These are phyloP conservation scores for Anthonomus grandis DNA, from an alignment of 1,140 invertebrate species.

Conservation along the genomic window DNA sequence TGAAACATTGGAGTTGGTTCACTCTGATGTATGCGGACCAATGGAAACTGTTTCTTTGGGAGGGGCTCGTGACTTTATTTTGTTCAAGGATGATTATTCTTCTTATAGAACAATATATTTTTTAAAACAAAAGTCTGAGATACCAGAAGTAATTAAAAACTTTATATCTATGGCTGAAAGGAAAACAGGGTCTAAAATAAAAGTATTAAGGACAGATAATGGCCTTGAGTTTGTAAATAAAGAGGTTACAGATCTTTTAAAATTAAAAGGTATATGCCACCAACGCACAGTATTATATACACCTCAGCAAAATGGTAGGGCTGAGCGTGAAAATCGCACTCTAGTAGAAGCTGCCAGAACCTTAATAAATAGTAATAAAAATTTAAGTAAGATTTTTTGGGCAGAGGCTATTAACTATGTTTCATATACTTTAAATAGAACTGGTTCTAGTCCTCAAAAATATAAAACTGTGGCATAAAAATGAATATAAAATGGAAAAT, in stretches of 20 bases:
- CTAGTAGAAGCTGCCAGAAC: conserved; percentile 46
- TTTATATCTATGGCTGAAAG: conserved; percentile 7
- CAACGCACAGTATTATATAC: conserved; percentile 39
- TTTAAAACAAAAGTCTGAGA: conserved; percentile 47
- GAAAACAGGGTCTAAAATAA: conserved; percentile 22
- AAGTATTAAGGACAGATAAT: conserved; percentile 34
- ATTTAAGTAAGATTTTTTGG: conserved; percentile 48
- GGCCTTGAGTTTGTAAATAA: conserved; percentile 37
- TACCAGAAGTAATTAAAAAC: conserved; percentile 39
- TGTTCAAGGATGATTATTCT: conserved; percentile 49
- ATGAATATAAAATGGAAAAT: too few species aligned
- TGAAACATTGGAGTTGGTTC: conserved; percentile 41
- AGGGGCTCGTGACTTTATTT: conserved; percentile 48
- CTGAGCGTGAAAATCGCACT: conserved; percentile 48
- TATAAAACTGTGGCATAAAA: too few species aligned
- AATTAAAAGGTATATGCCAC: conserved; percentile 29
- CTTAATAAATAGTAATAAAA: conserved; percentile 38
- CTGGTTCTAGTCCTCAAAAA: conserved; percentile 20
- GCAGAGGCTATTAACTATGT: conserved; percentile 50
- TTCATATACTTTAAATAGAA: conserved; percentile 46
- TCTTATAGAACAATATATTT: conserved; percentile 49
- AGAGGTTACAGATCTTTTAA: conserved; percentile 28
- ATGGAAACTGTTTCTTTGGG: conserved; percentile 44
- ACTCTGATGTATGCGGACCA: conserved; percentile 47
- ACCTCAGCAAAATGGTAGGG: conserved; percentile 47